phyloP scores from a whole-genome alignment of 2,113 vertebrate genomes.

The Acrocephalus kingi region DNA sequence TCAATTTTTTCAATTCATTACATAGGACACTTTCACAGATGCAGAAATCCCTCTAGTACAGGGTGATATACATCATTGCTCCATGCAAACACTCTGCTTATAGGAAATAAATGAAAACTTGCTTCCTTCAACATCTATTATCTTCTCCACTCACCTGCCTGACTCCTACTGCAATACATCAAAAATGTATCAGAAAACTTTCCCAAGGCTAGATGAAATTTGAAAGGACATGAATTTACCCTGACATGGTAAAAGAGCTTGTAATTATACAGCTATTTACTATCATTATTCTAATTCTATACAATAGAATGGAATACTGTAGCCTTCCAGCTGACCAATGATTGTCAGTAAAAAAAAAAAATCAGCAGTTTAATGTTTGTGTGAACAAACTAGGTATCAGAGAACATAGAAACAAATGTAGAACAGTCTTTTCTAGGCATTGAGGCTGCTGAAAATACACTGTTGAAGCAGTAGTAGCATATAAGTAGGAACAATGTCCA shows the following conservation, averaged over 20 bases:
- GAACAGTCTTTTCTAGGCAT: constrained; percentile 9
- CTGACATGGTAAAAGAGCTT: background rate
- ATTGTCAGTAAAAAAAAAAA: constrained; percentile 17
- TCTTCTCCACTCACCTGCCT: background rate
- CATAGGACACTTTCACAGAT: background rate
- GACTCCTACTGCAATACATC: background rate
- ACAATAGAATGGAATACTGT: constrained; percentile 5
- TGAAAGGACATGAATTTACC: background rate
- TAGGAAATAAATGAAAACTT: background rate
- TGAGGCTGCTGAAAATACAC: constrained; percentile 39
- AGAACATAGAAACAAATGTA: constrained; percentile 20
- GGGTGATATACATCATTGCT: background rate
- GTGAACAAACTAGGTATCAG: constrained; percentile 1
- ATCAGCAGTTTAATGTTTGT: background rate
- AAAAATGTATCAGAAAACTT: background rate
- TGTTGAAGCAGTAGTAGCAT: constrained; percentile 24
- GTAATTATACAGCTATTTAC: constrained; percentile 41
- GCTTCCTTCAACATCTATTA: background rate
- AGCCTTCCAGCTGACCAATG: constrained; percentile 59
- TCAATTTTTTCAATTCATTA: background rate
- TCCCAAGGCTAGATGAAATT: background rate
- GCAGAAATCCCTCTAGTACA: background rate
- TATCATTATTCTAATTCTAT: constrained; percentile 44
- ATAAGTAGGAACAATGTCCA: constrained; percentile 43
- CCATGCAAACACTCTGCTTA: background rate